Evolutionary conservation across 2,113 vertebrate species (phyloP).

Genomic region (Microtus montanus): DNA sequence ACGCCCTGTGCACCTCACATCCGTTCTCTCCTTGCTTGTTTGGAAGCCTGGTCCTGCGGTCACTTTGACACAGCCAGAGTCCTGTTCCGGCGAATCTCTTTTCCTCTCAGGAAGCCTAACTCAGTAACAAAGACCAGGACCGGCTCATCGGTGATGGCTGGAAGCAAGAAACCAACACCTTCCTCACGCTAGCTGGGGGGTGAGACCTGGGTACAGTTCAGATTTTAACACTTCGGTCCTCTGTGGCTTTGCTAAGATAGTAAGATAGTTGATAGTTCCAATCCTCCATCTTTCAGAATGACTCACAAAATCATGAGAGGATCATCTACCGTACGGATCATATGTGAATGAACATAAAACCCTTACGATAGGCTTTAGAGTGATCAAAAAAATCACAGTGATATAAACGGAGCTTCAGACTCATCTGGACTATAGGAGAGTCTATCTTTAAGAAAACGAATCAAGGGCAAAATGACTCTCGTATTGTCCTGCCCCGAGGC

Average conservation of each 20-base stretch:
- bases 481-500: neutral
- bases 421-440: neutral
- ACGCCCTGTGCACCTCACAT: rapidly evolving
- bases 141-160: rapidly evolving
- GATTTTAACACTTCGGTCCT: neutral
- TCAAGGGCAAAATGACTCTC: neutral
- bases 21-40: neutral
- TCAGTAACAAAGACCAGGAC: neutral
- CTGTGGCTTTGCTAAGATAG: neutral
- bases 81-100: neutral
- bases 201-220: neutral
- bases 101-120: neutral
- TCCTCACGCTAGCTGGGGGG: neutral
- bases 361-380: neutral
- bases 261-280: neutral
- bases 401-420: neutral
- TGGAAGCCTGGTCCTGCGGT: neutral
- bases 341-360: neutral
- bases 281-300: neutral
- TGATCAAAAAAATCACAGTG: no score
- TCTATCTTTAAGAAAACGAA: neutral
- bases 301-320: neutral
- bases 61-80: neutral
- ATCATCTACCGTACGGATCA: neutral
- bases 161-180: neutral